These are phyloP conservation scores for Archocentrus centrarchus DNA, from an alignment of 2,113 vertebrate genomes.

Conservation along the genomic window DNA sequence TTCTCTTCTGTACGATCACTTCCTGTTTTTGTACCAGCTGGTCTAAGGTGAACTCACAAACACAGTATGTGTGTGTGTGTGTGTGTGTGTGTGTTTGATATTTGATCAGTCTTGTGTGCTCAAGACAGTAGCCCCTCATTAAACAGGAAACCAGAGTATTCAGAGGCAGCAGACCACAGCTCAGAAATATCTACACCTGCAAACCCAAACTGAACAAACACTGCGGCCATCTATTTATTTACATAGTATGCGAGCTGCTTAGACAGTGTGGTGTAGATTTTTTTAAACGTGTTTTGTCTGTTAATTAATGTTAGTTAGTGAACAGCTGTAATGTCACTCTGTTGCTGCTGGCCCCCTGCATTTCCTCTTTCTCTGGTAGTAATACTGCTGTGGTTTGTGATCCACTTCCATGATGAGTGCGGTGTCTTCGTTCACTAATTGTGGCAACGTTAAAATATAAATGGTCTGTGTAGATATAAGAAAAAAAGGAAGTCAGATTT, in stretches of 20 bases:
- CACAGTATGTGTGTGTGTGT: conserved; percentile 21
- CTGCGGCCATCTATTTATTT: not conserved
- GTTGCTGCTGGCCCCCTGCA: conserved; percentile 2
- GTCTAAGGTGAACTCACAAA: conserved; percentile 51
- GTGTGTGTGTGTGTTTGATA: conserved; percentile 24
- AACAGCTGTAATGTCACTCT: conserved; percentile 2
- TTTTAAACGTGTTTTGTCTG: not conserved
- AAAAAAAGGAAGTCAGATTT: conserved; percentile 3
- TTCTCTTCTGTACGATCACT: conserved; percentile 79
- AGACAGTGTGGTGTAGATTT: not conserved
- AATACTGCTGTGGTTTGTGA: conserved; percentile 43
- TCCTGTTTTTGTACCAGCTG: conserved; percentile 80
- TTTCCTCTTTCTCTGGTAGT: conserved; percentile 53
- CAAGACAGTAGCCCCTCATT: not conserved
- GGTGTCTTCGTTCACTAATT: conserved; percentile 15
- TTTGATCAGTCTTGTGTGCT: not conserved
- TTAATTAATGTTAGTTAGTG: not conserved
- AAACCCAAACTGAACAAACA: conserved; percentile 9
- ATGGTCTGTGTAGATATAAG: not conserved
- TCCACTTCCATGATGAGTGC: conserved; percentile 40
- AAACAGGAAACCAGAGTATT: conserved; percentile 22
- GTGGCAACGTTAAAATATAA: not conserved
- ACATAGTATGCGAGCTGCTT: not conserved
- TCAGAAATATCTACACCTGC: conserved; percentile 24
- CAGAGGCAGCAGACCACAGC: not conserved